phyloP scores from a whole-genome alignment of 1,140 invertebrate genomes.

The Hormaphis cornu region DNA sequence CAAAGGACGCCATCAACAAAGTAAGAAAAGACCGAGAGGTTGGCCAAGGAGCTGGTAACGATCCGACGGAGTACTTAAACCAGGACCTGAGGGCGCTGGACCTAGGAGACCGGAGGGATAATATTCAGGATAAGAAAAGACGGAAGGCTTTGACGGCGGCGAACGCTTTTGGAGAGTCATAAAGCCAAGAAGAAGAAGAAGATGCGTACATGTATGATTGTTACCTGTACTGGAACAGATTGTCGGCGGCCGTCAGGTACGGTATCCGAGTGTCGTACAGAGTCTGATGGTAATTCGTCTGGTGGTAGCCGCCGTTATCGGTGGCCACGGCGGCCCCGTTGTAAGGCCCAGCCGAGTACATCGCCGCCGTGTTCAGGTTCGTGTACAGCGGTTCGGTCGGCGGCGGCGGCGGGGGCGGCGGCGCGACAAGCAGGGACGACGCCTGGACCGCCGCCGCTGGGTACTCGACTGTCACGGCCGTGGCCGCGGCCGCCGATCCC shows the following conservation, averaged over 20 bases:
- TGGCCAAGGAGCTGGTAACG: no score
- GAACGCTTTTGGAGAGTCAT: no score
- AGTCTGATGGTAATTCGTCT: conserved; percentile 42
- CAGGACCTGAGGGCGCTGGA: no score
- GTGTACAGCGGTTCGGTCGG: conserved; percentile 41
- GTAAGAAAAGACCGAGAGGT: no score
- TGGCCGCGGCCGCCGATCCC: conserved; percentile 45
- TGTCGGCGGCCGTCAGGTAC: conserved; percentile 64
- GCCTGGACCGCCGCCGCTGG: conserved; percentile 76
- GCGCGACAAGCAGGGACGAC: conserved; percentile 53
- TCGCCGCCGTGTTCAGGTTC: neutral
- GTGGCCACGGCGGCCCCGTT: conserved; percentile 41
- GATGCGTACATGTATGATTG: neutral
- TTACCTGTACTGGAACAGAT: conserved; percentile 76
- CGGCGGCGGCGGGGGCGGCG: conserved; percentile 47
- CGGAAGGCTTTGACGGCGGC: no score
- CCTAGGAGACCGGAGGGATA: no score
- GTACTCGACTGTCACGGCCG: conserved; percentile 56
- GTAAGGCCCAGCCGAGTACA: conserved; percentile 12
- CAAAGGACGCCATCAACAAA: no score
- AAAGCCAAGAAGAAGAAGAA: no score
- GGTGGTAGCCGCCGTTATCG: conserved; percentile 52
- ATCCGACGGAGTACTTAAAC: no score
- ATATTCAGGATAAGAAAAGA: no score
- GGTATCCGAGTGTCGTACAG: conserved; percentile 60